Percentiles rank a stretch among this genome's conserved stretches.
Conservation (phyloP, 2,888 invertebrate genomes). For the Lepetodrilus schrolli region DNA sequence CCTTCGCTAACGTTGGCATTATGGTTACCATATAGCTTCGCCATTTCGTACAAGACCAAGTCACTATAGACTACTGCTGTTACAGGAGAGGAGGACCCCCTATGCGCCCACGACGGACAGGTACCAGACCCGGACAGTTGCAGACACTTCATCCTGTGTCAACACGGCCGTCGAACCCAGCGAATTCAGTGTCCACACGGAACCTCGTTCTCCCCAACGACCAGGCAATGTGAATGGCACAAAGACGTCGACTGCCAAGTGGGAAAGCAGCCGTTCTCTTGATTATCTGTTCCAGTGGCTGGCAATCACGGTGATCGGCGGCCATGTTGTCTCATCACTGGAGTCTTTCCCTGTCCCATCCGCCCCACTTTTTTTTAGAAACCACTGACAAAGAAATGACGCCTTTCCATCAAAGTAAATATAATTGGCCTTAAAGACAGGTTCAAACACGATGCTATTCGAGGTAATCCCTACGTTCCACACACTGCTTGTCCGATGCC, state of each 20-base stretch:
- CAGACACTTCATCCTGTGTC: constrained; percentile 48
- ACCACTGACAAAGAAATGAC: too few species aligned
- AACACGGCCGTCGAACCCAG: constrained; percentile 46
- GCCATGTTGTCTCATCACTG: constrained; percentile 8
- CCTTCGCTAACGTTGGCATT: too few species aligned
- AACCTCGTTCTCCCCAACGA: constrained; percentile 43
- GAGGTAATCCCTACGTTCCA: too few species aligned
- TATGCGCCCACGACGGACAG: constrained; percentile 45
- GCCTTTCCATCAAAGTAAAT: too few species aligned
- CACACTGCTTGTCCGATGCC: too few species aligned
- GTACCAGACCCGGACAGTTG: constrained; percentile 48
- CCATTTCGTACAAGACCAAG: too few species aligned
- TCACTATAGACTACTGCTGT: too few species aligned
- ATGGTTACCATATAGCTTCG: too few species aligned
- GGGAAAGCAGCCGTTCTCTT: not conserved
- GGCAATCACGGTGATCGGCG: not conserved
- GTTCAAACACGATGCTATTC: too few species aligned
- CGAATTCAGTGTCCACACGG: constrained; percentile 50
- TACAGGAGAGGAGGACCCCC: constrained; percentile 48
- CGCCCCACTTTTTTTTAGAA: too few species aligned
- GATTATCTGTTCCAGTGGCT: not conserved
- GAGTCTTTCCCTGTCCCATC: too few species aligned
- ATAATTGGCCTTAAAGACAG: too few species aligned
- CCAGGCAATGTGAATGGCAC: constrained; percentile 49
- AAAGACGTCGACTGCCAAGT: constrained; percentile 43